Evolutionary conservation across 2,113 vertebrate genomes (phyloP).

Genomic region (Antigone vipio): DNA sequence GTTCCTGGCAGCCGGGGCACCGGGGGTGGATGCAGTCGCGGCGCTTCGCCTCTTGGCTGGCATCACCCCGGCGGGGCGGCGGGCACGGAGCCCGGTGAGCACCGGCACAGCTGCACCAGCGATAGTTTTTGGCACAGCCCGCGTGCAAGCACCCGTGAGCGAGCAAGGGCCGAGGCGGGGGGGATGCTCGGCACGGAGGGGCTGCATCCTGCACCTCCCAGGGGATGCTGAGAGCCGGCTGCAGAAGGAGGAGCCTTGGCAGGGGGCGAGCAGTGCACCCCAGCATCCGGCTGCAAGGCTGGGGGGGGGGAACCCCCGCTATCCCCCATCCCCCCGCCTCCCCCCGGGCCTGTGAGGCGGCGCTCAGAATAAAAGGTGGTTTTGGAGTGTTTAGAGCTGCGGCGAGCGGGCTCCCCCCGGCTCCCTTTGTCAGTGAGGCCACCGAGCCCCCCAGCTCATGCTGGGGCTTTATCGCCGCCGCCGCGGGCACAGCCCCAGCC

Average conservation of each 20-base stretch:
- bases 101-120: neutral
- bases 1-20: neutral
- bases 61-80: neutral
- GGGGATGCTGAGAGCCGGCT: neutral
- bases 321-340: rapidly evolving
- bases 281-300: neutral
- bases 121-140: neutral
- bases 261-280: neutral
- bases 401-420: neutral
- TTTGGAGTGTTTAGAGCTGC: neutral
- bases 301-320: neutral
- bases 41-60: neutral
- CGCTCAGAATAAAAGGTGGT: neutral
- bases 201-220: rapidly evolving
- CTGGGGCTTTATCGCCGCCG: slow-evolving; percentile 45
- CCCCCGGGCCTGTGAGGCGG: neutral
- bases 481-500: neutral
- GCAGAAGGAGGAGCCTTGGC: neutral
- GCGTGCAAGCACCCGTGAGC: rapidly evolving
- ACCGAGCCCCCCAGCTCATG: neutral
- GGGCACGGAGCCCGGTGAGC: neutral
- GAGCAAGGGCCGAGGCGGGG: neutral
- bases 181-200: neutral
- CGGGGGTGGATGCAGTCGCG: neutral
- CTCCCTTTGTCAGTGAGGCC: slow-evolving; percentile 24